Conservation (phyloP, 2,113 vertebrate genomes). For the Elanus axillaris region DNA sequence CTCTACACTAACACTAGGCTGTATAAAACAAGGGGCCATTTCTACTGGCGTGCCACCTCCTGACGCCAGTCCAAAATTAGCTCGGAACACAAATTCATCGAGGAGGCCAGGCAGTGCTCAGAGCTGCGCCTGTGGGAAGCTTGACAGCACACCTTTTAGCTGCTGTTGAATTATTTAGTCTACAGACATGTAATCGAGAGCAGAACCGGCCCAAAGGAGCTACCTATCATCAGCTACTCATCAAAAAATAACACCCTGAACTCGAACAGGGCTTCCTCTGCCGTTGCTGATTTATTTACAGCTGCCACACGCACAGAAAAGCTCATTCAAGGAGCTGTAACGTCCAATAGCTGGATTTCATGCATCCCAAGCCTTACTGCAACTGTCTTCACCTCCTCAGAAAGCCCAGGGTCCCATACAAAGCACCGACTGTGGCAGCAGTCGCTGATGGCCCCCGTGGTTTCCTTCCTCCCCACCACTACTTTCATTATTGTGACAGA, state of each 20-base stretch:
- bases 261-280: not conserved
- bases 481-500: conserved; percentile 45
- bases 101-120: not conserved
- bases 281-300: not conserved
- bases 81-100: fast-evolving
- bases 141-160: not conserved
- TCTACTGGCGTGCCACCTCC: not conserved
- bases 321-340: not conserved
- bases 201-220: not conserved
- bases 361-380: not conserved
- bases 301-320: not conserved
- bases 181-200: not conserved
- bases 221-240: not conserved
- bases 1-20: not conserved
- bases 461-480: conserved; percentile 65
- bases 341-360: fast-evolving
- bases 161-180: not conserved
- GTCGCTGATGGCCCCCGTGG: not conserved
- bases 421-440: not conserved
- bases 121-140: not conserved
- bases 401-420: not conserved
- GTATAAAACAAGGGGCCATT: not conserved
- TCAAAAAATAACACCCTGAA: not conserved
- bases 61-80: not conserved
- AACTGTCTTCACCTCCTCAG: not conserved